Evolutionary conservation across 1,140 invertebrate species (phyloP), one percentile per base, ranked within the genome.

Genomic region (Ips typographus): DNA sequence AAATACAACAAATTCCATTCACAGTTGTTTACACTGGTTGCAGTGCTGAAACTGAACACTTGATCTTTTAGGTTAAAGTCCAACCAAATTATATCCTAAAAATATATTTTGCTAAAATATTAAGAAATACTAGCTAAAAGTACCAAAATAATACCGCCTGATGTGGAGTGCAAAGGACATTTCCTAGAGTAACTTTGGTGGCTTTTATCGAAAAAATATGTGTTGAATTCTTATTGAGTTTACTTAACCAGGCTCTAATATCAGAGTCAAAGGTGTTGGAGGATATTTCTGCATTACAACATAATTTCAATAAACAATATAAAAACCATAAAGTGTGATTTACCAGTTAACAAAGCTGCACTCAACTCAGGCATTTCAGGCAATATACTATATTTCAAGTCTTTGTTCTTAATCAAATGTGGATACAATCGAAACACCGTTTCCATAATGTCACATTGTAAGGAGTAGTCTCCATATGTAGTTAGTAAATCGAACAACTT

Each of bases 391-490:
- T 51, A 47, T 6, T 38, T 47, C 2, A 40, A 39, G 2, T 37
- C 6, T 44, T 51, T 62, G 8, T 51, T n/a, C 6, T 42, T 7
- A 39, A 62, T 62, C 8, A 51, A 4, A 4, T 22, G 4, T 37
- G 43, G 43, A 51, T 44, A 62, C 8, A 62, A 39, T 40, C 60
- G 49, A 51, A 36, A 62, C 4, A 62, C 2, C 4, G 60, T 51
- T 38, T 62, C 60, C 60, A 62, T 62, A 49, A 62, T 40, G 40
- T 62, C 60, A 8, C 43, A 47, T 8, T 62, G 60, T 6, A 62
- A 22, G 8, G 40, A 43, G 22, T 62, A 62, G 7, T 62, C 60
- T 5, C 60, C 60, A 51, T 51, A 39, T 3, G 37, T 62, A 4
- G 43, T 39, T 2, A 62, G 39, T 1, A 38, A 40, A 51, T 62